Base-by-base conservation (phyloP, 1,140 invertebrate species). In the Drosophila hydei region DNA sequence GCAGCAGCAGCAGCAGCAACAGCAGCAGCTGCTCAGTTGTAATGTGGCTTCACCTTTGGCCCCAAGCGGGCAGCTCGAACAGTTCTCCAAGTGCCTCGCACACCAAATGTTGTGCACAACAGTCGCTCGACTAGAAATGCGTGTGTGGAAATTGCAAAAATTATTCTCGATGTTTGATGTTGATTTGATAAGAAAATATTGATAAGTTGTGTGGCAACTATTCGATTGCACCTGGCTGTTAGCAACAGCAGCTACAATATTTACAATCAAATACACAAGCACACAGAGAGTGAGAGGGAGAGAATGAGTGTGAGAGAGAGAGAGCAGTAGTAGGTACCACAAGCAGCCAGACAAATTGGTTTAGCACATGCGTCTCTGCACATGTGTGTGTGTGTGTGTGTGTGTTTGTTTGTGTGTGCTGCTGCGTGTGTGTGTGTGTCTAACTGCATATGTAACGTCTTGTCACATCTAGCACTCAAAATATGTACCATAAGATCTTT, bases 301-400 rank as follows among this genome's bases (percentile, higher is more conserved):
- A 16, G n/a, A 40, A 5, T 3, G 38, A n/a, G 38, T 3, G 14
- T 4, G 38, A 3, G 38, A 40, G 38, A 14, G 38, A 8, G 38
- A 8, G n/a, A 8, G n/a, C 1, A 0, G 8, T 12, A 27, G 33
- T 16, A 42, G 50, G 52, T 56, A 69, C 69, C 54, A 58, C 69
- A 73, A 74, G 55, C 73, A 77, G 81, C 58, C 80, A 85, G 77
- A 85, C 80, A 87, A 85, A 85, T 85, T 80, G 81, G 80, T 87
- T 85, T 80, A 85, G 72, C 77, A 74, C 76, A 84, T 69, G 64
- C 19, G 27, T 36, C 9, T 27, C 62, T 9, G 45, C 14, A 27
- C 23, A 27, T 43, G 23, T 40, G 12, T 54, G 23, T 52, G 19
- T 42, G 4, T 18, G 14, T 27, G 14, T 3, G 45, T 59, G 12